phyloP scores from a whole-genome alignment of 2,888 invertebrate genomes.

The Dysmachus trigonus region DNA sequence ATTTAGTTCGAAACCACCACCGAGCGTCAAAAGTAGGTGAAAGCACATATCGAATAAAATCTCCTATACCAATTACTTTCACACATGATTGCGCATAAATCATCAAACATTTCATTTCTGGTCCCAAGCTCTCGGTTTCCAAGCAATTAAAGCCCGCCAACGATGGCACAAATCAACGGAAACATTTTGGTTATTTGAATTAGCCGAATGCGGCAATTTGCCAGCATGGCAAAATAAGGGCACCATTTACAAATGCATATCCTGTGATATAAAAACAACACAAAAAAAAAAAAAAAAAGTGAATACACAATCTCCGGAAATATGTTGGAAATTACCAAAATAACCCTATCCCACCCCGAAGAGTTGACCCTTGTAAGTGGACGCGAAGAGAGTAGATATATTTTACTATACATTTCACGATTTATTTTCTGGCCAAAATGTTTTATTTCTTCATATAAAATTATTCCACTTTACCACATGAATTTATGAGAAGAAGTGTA shows the following conservation, averaged over 20 bases:
- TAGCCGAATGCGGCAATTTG: not conserved
- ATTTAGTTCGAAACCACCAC: not conserved
- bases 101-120: not conserved
- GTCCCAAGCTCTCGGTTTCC: not conserved
- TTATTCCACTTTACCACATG: not conserved
- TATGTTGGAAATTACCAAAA: not conserved
- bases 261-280: not conserved
- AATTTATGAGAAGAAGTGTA: slow-evolving; percentile 3
- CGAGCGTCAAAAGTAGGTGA: not conserved
- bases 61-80: not conserved
- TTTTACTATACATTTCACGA: not conserved
- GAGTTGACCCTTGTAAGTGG: not conserved
- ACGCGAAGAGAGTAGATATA: not conserved
- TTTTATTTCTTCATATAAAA: slow-evolving; percentile 12
- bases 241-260: not conserved
- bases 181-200: not conserved
- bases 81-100: not conserved
- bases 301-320: not conserved
- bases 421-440: not conserved
- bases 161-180: not conserved
- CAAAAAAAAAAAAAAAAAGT: not conserved
- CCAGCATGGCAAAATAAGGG: not conserved
- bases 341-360: not conserved
- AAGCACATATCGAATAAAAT: not conserved
- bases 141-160: not conserved